phyloP scores from a whole-genome alignment of 2,888 invertebrate genomes.

The Lochmaea crataegi region DNA sequence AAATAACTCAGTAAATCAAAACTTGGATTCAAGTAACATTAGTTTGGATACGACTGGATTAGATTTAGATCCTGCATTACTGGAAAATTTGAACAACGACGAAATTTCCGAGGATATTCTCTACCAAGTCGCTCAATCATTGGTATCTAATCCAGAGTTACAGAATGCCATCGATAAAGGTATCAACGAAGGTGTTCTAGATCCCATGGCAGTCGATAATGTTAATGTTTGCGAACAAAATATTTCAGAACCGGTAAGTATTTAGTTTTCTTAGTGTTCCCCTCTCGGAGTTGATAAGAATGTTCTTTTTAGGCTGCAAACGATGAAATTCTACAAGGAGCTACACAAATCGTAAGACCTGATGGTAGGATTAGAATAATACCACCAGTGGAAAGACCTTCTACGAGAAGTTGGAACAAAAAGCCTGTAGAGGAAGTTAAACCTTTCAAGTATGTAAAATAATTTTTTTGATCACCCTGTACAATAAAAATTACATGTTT shows the following conservation, averaged over 20 bases:
- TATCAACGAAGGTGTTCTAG: constrained; percentile 62
- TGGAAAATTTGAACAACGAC: constrained; percentile 73
- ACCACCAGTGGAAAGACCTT: constrained; percentile 86
- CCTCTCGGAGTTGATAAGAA: background rate
- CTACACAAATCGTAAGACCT: constrained; percentile 77
- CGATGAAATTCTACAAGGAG: constrained; percentile 50
- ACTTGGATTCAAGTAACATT: constrained; percentile 58
- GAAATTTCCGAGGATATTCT: constrained; percentile 78
- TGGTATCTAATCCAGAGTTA: constrained; percentile 75
- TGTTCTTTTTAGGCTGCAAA: constrained; percentile 41
- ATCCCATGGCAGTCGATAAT: constrained; percentile 49
- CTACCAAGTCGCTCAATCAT: constrained; percentile 77
- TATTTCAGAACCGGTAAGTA: constrained; percentile 31
- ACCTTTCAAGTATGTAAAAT: constrained; percentile 32
- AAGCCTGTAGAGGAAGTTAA: constrained; percentile 46
- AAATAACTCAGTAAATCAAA: constrained; percentile 35
- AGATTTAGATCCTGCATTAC: constrained; percentile 70
- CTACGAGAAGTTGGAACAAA: constrained; percentile 79
- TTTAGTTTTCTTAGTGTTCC: background rate
- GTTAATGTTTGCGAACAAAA: constrained; percentile 29
- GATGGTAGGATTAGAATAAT: constrained; percentile 82
- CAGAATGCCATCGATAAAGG: constrained; percentile 79
- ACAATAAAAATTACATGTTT: too few relatives aligned
- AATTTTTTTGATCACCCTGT: background rate
- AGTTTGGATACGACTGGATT: constrained; percentile 69